Evolutionary conservation across 2,113 vertebrate species (phyloP), one percentile per base, ranked within the genome.

Genomic region (Galemys pyrenaicus): DNA sequence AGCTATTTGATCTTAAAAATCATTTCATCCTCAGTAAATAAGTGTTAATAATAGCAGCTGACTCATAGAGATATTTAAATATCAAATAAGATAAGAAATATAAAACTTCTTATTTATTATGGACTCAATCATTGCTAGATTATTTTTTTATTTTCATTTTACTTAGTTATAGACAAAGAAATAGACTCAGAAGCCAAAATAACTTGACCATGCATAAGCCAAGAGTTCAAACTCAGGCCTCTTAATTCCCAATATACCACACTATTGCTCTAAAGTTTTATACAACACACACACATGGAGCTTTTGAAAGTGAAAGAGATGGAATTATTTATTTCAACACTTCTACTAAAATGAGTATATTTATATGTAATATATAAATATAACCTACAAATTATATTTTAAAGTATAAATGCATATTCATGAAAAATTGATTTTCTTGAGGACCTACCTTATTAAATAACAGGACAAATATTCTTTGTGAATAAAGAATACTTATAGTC

Each of bases 361-460:
- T 19, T 54, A 54, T 54, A 54, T 54, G 17, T 54, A 54, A 54
- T 19, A 9, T 49, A 49, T 49, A 49, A 49, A 49, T 49, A 49
- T 8, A 49, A 49, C 46, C 8, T 49, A 44, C 11, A 19, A 54
- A 19, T 79, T 79, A 73, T 41, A 93, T 46, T 83, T 89, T 89
- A 37, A 46, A 80, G 65, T 54, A 12, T 81, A 87, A 77, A 46
- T 46, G 5, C 2, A 92, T 82, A 71, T 67, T 90, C 32, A 77
- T 81, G 2, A n/a, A 92, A 92, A 60, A 20, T 9, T 81, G 74
- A 91, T 86, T 79, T 96, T 3, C 41, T 95, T 65, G 13, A n/a
- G n/a, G n/a, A n/a, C 12, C 11, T 88, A n/a, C 10, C 89, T 93
- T 96, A 62, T 3, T 87, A 87, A 87, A 80, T 60, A 41, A 64